These are phyloP conservation scores for Drosophila lacteicornis DNA, from an alignment of 1,140 invertebrate species.

Conservation along the genomic window DNA sequence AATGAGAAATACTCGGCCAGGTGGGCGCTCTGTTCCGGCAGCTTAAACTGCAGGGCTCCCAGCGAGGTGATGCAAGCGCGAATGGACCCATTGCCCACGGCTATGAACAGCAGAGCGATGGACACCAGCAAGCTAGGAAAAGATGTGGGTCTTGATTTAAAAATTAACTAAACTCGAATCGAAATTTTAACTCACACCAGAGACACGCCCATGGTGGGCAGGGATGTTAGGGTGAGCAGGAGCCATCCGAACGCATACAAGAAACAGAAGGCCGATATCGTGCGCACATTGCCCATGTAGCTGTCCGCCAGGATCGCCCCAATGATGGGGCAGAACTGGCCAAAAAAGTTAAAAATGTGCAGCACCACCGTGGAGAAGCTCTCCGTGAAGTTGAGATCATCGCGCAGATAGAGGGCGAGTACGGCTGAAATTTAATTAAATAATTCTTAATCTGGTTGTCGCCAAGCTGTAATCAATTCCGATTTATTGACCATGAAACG, in stretches of 20 bases:
- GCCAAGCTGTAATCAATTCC: conserved; percentile 7
- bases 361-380: conserved; percentile 89
- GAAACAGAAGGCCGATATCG: conserved; percentile 89
- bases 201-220: conserved; percentile 60
- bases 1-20: conserved; percentile 80
- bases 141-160: background rate
- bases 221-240: conserved; percentile 67
- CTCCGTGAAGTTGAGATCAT: conserved; percentile 85
- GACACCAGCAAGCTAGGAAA: conserved; percentile 84
- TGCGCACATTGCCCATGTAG: conserved; percentile 88
- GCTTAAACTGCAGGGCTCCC: conserved; percentile 90
- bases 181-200: conserved; percentile 60
- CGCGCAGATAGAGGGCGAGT: conserved; percentile 89
- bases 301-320: conserved; percentile 93
- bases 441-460: conserved; percentile 3
- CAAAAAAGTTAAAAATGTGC: conserved; percentile 91
- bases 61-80: conserved; percentile 95
- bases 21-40: conserved; percentile 72
- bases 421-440: conserved; percentile 87
- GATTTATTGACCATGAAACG: conserved; percentile 37
- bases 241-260: conserved; percentile 91
- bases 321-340: conserved; percentile 91
- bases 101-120: conserved; percentile 87
- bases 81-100: conserved; percentile 92
- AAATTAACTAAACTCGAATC: background rate